Percentiles rank a stretch among this genome's conserved stretches.
Evolutionary conservation across 2,888 invertebrate species (phyloP).

Genomic region (Ochropleura leucogaster): DNA sequence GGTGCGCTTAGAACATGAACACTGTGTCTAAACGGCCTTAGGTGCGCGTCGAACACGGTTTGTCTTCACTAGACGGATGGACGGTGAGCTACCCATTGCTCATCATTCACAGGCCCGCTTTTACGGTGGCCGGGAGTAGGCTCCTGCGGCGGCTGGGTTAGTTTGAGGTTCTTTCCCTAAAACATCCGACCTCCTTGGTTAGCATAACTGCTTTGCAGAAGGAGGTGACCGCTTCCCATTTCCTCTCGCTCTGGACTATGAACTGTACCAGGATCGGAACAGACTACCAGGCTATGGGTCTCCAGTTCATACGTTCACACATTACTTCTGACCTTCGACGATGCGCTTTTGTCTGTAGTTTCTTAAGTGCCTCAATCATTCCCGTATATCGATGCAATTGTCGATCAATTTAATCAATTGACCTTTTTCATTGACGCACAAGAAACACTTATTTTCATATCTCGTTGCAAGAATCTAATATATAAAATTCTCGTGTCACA

Average conservation of each 20-base stretch:
- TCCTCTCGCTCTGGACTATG: neutral
- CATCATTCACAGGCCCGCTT: no score
- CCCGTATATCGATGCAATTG: conserved; percentile 1
- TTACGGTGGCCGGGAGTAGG: no score
- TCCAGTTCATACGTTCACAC: neutral
- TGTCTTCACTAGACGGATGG: no score
- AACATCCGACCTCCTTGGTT: no score
- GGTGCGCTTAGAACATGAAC: no score
- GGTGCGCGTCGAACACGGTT: no score
- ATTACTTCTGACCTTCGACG: neutral
- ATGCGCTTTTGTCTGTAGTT: neutral
- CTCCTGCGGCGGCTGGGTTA: no score
- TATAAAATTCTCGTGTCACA: no score
- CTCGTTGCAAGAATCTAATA: neutral
- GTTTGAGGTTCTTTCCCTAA: no score
- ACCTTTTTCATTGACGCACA: neutral
- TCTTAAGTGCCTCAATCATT: neutral
- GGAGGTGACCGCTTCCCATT: neutral
- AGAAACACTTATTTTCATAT: neutral
- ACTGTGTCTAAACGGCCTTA: no score
- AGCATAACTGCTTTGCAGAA: neutral
- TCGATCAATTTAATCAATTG: conserved; percentile 27
- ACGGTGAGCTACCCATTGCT: no score
- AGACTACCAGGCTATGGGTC: neutral
- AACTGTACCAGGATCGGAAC: neutral